A percentile compares a stretch with the other conserved stretches of the same genome.
phyloP scores from a whole-genome alignment of 2,888 invertebrate genomes.

The Cephus nigrinus region DNA sequence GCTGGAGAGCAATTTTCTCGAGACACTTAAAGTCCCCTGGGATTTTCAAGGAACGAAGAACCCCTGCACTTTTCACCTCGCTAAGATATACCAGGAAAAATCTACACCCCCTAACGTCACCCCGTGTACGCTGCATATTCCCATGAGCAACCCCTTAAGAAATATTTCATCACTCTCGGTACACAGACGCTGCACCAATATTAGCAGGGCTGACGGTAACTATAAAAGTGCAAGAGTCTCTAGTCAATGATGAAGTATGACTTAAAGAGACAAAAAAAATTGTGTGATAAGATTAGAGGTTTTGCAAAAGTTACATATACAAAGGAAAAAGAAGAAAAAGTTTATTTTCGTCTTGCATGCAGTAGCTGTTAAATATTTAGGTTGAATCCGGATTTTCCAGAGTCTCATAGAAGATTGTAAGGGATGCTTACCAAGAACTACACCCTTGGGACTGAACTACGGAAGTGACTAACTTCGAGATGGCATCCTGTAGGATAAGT shows the following conservation, averaged over 20 bases:
- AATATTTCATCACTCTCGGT: background rate
- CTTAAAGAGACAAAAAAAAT: background rate
- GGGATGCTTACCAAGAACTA: background rate
- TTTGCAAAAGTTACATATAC: background rate
- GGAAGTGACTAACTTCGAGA: background rate
- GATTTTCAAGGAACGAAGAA: background rate
- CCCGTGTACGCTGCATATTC: background rate
- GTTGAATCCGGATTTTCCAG: background rate
- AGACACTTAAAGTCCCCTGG: background rate
- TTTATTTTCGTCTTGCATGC: background rate
- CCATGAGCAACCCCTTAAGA: background rate
- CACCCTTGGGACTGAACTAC: background rate
- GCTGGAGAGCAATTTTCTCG: background rate
- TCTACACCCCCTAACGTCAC: background rate
- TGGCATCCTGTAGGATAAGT: background rate
- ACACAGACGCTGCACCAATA: background rate
- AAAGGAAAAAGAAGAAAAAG: background rate
- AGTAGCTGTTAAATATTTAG: background rate
- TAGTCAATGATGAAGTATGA: background rate
- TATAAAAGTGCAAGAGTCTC: background rate
- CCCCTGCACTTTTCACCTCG: background rate
- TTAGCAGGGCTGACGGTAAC: background rate
- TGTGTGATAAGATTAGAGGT: background rate
- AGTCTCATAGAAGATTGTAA: background rate
- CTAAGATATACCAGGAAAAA: background rate